Conservation (phyloP, 2,113 vertebrate species). For the Mionectes macconnelli region DNA sequence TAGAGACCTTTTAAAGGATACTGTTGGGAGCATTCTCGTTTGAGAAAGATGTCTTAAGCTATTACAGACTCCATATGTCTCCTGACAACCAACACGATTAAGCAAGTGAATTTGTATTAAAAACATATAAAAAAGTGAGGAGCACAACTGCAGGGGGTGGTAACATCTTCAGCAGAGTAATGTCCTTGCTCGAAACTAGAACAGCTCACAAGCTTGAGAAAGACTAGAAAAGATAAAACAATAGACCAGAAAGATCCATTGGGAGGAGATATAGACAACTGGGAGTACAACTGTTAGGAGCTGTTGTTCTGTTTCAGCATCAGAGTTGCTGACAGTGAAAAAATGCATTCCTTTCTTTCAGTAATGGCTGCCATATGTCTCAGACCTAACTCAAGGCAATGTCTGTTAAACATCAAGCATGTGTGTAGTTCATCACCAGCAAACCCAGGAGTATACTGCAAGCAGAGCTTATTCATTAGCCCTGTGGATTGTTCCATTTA, state of each 20-base stretch:
- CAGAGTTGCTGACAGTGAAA: neutral
- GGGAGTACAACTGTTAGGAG: neutral
- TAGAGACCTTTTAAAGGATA: neutral
- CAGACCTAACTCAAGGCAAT: neutral
- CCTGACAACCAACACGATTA: neutral
- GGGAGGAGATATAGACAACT: neutral
- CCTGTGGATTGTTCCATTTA: neutral
- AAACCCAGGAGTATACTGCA: neutral
- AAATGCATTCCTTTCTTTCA: neutral
- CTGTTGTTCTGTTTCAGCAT: neutral
- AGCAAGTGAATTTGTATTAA: neutral
- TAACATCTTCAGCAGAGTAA: neutral
- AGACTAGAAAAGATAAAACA: neutral
- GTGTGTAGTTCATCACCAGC: neutral
- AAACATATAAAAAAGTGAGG: neutral
- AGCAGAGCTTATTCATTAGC: neutral
- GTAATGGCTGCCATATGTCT: slow-evolving; percentile 46
- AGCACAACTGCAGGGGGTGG: neutral
- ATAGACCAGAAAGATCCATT: neutral
- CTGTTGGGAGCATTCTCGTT: neutral
- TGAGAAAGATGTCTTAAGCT: neutral
- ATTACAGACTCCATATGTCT: neutral
- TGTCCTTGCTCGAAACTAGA: neutral
- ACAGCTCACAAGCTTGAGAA: neutral
- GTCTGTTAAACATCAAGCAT: slow-evolving; percentile 42